Evolutionary conservation across 2,113 vertebrate genomes (phyloP), one percentile per base, ranked within the genome.

Genomic region (Maccullochella peelii): DNA sequence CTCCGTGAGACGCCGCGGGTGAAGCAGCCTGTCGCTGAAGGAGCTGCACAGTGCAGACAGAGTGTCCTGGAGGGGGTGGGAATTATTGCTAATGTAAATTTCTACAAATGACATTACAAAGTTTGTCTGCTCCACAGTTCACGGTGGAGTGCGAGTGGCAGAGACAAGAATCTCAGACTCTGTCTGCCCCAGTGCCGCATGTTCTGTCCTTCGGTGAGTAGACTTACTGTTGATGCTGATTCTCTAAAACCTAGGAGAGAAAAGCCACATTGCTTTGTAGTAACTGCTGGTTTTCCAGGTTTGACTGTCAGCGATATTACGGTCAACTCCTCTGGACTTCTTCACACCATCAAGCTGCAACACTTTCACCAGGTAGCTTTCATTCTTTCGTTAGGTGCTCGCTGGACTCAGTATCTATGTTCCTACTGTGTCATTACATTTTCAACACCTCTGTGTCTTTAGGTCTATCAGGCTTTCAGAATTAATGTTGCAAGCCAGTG

Each of bases 401-500:
- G 40, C 33, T 52, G 8, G 25, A 12, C 7, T 71, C 50, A 3
- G 36, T 1, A 6, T 58, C 38, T 71, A 69, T 65, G 73, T 63
- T 86, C 0, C 61, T 20, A 21, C 83, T 20, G 8, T 79, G 23
- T 47, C 25, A 4, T 40, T 66, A 50, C 9, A 23, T 16, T n/a
- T n/a, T 42, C 2, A 73, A 42, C 65, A 20, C 61, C 3, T 77
- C 14, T 87, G 15, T 90, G n/a, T 84, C 25, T 50, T 80, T 88
- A 99, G 98, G 96, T 98, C 85, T 98, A 99, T 86, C 98, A 99
- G 93, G 98, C 97, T 78, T 99, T 99, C 94, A 96, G 95, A 92
- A 96, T 99, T 83, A 94, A 88, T 21, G 82, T 99, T 80, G 90
- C 93, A 42, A 97, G 97, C 89, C 95, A 95, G 69, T 99, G 98